Conservation (phyloP, 2,888 invertebrate species). For the Campaea margaritaria region DNA sequence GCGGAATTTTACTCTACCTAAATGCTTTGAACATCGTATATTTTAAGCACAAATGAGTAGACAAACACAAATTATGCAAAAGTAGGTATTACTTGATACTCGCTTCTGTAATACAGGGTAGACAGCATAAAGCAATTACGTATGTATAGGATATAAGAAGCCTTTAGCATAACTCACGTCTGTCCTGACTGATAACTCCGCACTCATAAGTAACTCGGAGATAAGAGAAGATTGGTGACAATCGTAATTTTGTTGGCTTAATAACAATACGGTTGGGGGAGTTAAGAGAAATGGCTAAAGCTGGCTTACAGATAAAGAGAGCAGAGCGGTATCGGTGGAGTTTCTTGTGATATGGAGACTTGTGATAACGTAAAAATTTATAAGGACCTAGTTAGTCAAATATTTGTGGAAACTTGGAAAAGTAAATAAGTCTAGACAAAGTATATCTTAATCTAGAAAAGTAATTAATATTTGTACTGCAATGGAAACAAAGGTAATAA, state of each 20-base stretch:
- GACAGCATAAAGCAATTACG: constrained; percentile 10
- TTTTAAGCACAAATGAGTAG: too few species aligned
- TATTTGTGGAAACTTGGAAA: too few species aligned
- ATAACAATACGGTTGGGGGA: constrained; percentile 30
- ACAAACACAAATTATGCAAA: too few species aligned
- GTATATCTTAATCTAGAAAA: too few species aligned
- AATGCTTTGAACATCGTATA: too few species aligned
- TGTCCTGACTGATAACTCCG: constrained; percentile 28
- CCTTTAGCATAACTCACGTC: constrained; percentile 11
- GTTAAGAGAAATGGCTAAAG: constrained; percentile 17
- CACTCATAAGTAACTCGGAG: constrained; percentile 39
- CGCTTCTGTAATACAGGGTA: not conserved
- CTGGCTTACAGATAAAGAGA: constrained; percentile 9
- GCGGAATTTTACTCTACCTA: too few species aligned
- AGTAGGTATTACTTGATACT: too few species aligned
- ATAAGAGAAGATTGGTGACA: constrained; percentile 38
- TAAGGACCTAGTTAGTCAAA: too few species aligned
- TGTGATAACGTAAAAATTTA: too few species aligned
- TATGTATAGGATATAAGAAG: constrained; percentile 10
- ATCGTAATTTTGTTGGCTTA: constrained; percentile 41
- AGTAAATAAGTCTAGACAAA: too few species aligned
- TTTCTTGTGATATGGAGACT: not conserved
- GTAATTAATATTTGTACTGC: too few species aligned
- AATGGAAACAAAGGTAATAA: too few species aligned
- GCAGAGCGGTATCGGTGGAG: not conserved